Conservation (phyloP, 2,113 vertebrate genomes). For the Gyps fulvus region DNA sequence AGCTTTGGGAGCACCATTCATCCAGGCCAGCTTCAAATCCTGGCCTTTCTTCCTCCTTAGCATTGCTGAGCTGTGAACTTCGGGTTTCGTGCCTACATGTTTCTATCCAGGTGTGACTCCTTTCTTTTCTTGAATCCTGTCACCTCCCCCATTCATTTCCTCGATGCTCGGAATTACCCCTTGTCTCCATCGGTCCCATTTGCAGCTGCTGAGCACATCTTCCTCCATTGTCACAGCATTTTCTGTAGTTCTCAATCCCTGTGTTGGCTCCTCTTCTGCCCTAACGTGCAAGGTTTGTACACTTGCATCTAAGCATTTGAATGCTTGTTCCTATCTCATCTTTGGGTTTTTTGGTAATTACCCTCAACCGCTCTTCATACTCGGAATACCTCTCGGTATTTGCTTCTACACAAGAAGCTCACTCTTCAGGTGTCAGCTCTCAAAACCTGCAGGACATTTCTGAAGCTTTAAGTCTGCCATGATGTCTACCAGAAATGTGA, state of each 20-base stretch:
- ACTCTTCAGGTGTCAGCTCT: neutral
- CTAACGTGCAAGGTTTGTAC: rapidly evolving
- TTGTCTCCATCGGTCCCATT: rapidly evolving
- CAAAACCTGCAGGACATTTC: rapidly evolving
- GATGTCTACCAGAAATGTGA: neutral
- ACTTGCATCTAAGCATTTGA: neutral
- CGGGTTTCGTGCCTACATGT: rapidly evolving
- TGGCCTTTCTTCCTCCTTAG: neutral
- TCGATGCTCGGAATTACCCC: neutral
- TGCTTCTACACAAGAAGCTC: neutral
- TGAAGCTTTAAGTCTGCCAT: neutral
- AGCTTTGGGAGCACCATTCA: neutral
- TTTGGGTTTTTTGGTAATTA: neutral
- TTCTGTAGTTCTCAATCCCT: neutral
- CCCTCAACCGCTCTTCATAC: rapidly evolving
- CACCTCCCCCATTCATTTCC: neutral
- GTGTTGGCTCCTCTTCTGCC: neutral
- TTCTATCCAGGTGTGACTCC: neutral
- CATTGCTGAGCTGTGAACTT: neutral
- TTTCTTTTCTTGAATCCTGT: neutral
- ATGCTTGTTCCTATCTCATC: neutral
- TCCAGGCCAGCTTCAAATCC: neutral
- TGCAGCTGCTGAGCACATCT: neutral
- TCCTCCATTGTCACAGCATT: neutral
- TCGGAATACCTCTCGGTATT: neutral